Evolutionary conservation across 2,888 invertebrate species (phyloP).

Genomic region (Achlya flavicornis): DNA sequence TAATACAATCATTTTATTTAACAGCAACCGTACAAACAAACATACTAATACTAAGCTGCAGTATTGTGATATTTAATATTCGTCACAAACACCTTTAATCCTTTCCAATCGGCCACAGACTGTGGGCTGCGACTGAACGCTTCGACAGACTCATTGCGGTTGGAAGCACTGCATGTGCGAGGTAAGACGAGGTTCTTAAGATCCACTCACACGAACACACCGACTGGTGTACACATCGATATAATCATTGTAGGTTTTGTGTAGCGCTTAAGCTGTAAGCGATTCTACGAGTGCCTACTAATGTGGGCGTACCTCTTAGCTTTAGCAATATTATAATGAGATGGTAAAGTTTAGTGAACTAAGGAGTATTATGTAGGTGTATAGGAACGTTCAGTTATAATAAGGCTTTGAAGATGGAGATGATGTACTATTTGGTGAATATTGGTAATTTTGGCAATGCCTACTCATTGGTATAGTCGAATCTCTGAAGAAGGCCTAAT

Average conservation of each 20-base stretch:
- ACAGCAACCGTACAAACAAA: not conserved
- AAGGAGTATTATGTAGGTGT: not conserved
- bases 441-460: too few species aligned
- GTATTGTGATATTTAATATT: slow-evolving; percentile 42
- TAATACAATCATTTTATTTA: too few species aligned
- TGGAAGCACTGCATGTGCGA: slow-evolving; percentile 45
- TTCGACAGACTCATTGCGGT: slow-evolving; percentile 28
- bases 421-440: not conserved
- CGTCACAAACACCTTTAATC: slow-evolving; percentile 38
- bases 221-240: slow-evolving; percentile 10
- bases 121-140: slow-evolving; percentile 20
- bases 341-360: not conserved
- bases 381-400: not conserved
- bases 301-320: slow-evolving; percentile 1
- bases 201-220: slow-evolving; percentile 9
- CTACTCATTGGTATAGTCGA: too few species aligned
- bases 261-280: slow-evolving; percentile 8
- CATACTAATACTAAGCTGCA: not conserved
- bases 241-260: slow-evolving; percentile 6
- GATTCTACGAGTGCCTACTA: not conserved
- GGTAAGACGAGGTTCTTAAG: slow-evolving; percentile 29
- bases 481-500: too few species aligned
- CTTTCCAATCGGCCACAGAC: slow-evolving; percentile 39
- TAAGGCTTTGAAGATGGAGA: not conserved
- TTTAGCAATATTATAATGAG: not conserved